Percentiles rank a stretch among this genome's conserved stretches.
These are phyloP conservation scores for Clepsis dumicolana DNA, from an alignment of 2,888 invertebrate species.

Conservation along the genomic window DNA sequence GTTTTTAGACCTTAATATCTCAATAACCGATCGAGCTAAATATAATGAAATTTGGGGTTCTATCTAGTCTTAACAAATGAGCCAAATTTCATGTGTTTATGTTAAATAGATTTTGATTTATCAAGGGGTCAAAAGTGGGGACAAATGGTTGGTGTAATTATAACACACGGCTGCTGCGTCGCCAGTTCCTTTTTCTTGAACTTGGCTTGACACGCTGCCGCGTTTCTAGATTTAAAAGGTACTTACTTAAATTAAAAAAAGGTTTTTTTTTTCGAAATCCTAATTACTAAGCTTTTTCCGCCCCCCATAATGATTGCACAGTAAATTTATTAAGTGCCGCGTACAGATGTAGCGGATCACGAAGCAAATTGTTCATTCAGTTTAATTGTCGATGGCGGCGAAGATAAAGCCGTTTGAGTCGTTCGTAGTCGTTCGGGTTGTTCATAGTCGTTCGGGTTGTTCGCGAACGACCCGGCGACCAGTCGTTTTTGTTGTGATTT, in stretches of 20 bases:
- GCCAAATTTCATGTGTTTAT: no score
- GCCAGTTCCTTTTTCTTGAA: no score
- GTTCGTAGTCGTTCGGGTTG: slow-evolving; percentile 14
- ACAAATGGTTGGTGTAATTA: no score
- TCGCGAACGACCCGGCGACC: not conserved
- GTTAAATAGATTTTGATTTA: no score
- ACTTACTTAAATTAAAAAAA: not conserved
- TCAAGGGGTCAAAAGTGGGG: no score
- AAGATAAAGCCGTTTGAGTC: slow-evolving; percentile 68
- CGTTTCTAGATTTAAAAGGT: no score
- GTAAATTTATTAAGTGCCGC: slow-evolving; percentile 72
- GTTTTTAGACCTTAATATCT: no score
- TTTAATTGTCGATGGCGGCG: slow-evolving; percentile 75
- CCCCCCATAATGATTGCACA: slow-evolving; percentile 65
- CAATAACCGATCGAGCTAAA: no score
- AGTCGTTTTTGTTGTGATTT: not conserved
- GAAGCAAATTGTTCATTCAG: slow-evolving; percentile 76
- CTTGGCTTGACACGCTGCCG: no score
- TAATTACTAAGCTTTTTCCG: not conserved
- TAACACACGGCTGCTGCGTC: no score
- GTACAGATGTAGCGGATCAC: slow-evolving; percentile 73
- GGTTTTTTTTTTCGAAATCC: not conserved
- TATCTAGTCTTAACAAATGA: no score
- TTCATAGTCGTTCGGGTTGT: slow-evolving; percentile 14
- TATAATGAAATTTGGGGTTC: no score